Percentiles rank a stretch among this genome's conserved stretches.
Evolutionary conservation across 92 coral and sea anemone species (phyloP).

Genomic region (Epizoanthus rinbou): DNA sequence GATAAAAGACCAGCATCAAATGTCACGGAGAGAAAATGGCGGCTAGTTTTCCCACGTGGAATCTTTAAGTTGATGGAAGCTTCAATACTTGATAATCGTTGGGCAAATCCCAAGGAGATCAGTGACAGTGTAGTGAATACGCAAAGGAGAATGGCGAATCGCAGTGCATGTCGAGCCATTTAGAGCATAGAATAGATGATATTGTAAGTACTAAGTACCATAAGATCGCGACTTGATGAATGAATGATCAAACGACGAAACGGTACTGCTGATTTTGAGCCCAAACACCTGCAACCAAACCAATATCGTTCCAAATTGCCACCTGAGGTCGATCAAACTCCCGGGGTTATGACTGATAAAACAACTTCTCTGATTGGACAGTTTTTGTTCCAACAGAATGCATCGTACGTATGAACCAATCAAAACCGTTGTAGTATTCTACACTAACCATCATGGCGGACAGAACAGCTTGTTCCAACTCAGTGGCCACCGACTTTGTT

Average conservation of each 20-base stretch:
- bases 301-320: no score
- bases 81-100: background rate
- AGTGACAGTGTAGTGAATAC: background rate
- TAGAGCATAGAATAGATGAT: no score
- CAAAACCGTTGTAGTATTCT: background rate
- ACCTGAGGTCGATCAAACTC: no score
- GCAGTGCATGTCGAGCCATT: background rate
- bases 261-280: no score
- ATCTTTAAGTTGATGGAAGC: conserved; percentile 24
- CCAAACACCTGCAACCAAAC: no score
- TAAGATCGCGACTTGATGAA: no score
- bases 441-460: conserved; percentile 3
- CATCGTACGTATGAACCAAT: background rate
- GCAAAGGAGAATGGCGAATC: background rate
- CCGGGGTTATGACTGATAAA: background rate
- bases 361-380: conserved; percentile 13
- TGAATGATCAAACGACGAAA: no score
- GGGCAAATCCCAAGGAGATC: no score
- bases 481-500: background rate
- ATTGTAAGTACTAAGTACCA: no score
- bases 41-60: conserved; percentile 40
- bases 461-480: background rate
- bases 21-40: conserved; percentile 36
- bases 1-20: conserved; percentile 31
- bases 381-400: no score